Evolutionary conservation across 92 coral and sea anemone genomes (phyloP), one percentile per base, ranked within the genome.

Genomic region (Phenganax stokvisi): DNA sequence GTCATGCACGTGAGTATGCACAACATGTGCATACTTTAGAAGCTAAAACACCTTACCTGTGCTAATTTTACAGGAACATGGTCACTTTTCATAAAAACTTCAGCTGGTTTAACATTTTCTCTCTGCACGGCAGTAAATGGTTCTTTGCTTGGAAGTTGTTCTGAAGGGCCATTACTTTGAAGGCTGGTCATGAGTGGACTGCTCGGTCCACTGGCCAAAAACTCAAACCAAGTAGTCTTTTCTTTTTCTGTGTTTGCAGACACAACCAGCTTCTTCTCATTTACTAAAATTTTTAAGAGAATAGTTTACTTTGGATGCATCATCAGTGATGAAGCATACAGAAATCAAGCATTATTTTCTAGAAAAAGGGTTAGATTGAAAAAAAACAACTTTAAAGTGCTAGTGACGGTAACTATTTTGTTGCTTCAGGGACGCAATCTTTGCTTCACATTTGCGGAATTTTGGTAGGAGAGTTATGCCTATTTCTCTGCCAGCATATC

Each of bases 171-270:
- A 37, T 87, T 81, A 30, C 77, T 53, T 17, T 72, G 57, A n/a
- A 92, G 89, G 11, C 84, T 83, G 4, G 82, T 44, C 9, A 80
- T 82, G 37, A 79, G 83, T 8, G 88, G 85, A 66, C 96, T 92
- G 37, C 63, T 82, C 85, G 92, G 71, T 91, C 92, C 63, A 89
- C 94, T 20, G 81, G 81, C 74, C 13, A 94, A 85, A 15, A 90
- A 86, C 56, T 96, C 99, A 73, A 96, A 75, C 99, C 99, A 96
- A 17, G 97, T 91, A 27, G 84, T 58, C 77, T 96, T 96, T 85
- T 96, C 99, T 20, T 89, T 89, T 31, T 92, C 88, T 74, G 91
- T 97, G 77, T 96, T 96, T 20, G 99, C 92, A 16, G 97, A 92
- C 51, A 96, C 74, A 79, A 88, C 90, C 96, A 92, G 90, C 68